A percentile compares a stretch with the other conserved stretches of the same genome.
These are phyloP conservation scores for Megastigmus dorsalis DNA, from an alignment of 2,888 invertebrate species.

Conservation along the genomic window DNA sequence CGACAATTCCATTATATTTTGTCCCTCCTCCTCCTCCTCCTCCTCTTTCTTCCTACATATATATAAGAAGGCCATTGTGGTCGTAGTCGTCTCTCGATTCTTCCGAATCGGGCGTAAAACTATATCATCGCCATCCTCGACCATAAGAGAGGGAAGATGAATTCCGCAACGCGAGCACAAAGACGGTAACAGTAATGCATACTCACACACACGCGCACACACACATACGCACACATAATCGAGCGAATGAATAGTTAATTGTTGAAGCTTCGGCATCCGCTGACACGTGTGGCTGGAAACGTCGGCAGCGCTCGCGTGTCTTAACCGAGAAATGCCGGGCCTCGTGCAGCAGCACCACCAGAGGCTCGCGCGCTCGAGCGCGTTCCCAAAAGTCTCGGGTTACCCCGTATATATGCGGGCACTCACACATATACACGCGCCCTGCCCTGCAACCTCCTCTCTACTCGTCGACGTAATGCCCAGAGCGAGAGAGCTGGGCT, in stretches of 20 bases:
- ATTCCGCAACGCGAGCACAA: slow-evolving; percentile 8
- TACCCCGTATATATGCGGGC: slow-evolving; percentile 57
- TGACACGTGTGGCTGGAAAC: slow-evolving; percentile 10
- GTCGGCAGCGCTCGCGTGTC: slow-evolving; percentile 25
- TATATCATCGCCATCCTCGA: slow-evolving; percentile 24
- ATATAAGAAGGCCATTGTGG: slow-evolving; percentile 26
- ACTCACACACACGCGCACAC: no score
- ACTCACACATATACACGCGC: slow-evolving; percentile 32
- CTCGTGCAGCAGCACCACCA: no score
- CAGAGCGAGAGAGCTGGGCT: no score
- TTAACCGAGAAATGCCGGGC: slow-evolving; percentile 19
- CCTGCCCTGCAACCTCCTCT: slow-evolving; percentile 18
- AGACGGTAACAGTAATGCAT: slow-evolving; percentile 10
- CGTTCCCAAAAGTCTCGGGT: slow-evolving; percentile 69
- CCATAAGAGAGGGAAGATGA: neutral
- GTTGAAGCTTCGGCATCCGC: slow-evolving; percentile 30
- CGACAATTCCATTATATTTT: slow-evolving; percentile 44
- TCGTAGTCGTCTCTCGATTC: neutral
- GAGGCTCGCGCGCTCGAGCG: slow-evolving; percentile 11
- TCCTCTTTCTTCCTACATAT: neutral
- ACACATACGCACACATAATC: neutral
- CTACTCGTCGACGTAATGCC: no score
- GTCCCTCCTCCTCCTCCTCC: slow-evolving; percentile 1
- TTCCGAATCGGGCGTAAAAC: slow-evolving; percentile 39
- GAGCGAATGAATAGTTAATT: slow-evolving; percentile 46